These are phyloP conservation scores for Lepas anatifera DNA, from an alignment of 2,888 invertebrate genomes.

Conservation along the genomic window DNA sequence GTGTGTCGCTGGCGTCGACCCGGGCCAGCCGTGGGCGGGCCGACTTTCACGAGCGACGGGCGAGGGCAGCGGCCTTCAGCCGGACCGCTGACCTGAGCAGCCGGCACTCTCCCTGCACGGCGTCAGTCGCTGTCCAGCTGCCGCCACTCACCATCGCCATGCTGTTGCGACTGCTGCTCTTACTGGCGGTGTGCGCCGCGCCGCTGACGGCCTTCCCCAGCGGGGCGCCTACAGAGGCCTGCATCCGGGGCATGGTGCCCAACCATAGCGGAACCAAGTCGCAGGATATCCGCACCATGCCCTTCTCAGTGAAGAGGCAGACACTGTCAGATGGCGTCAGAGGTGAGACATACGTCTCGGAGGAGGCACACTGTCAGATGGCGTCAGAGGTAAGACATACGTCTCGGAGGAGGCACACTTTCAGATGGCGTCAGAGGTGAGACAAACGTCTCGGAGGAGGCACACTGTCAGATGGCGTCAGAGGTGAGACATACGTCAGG, in stretches of 20 bases:
- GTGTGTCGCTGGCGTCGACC: too few species aligned
- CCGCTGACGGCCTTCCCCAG: not conserved
- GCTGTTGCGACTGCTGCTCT: not conserved
- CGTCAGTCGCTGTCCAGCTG: not conserved
- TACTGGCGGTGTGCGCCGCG: not conserved
- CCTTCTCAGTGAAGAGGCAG: not conserved
- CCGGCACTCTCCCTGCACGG: not conserved
- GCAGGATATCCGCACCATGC: not conserved
- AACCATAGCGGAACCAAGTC: not conserved
- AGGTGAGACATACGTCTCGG: not conserved
- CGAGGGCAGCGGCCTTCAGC: not conserved
- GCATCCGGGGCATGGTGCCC: not conserved
- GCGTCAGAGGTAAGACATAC: not conserved
- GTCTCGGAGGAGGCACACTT: too few species aligned
- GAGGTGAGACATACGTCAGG: too few species aligned
- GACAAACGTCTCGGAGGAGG: too few species aligned
- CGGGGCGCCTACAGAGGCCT: not conserved
- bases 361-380: not conserved
- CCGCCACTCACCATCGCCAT: not conserved
- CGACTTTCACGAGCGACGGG: too few species aligned
- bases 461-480: too few species aligned
- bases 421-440: too few species aligned
- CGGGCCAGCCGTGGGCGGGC: too few species aligned
- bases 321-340: not conserved
- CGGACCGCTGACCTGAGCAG: not conserved